Evolutionary conservation across 1,140 invertebrate genomes (phyloP), one percentile per base, ranked within the genome.

Genomic region (Aphaenogaster floridana): DNA sequence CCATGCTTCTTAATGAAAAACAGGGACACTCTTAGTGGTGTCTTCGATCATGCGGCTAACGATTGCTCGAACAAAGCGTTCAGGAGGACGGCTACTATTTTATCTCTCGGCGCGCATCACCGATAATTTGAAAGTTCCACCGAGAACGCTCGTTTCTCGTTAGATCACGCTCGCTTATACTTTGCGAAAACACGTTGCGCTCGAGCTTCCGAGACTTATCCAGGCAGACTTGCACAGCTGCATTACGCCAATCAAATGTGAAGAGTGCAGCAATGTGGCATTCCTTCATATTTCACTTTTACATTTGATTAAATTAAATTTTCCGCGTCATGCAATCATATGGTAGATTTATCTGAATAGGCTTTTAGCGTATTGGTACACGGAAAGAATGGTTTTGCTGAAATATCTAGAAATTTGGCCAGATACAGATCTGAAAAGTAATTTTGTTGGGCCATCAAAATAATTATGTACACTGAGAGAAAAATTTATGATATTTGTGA

Each of bases 301-400:
- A 7, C n/a, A 57, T 57, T 57, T 45, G 39, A 66, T 66, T 39
- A 42, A 66, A 66, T 66, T 39, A 42, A 66, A 66, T 66, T 66
- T 8, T n/a, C 39, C 9, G 7, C 13, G 8, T 39, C 36, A 8
- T 52, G 21, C 2, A 28, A n/a, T 15, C 34, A 15, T 21, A 28
- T 28, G 28, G n/a, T 11, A 21, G 11, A 39, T 21, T 74, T 34
- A 52, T 48, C 45, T 61, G 21, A 45, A 34, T 17, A 63, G 9
- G 66, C 21, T 48, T 69, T 45, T 11, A 15, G 21, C 4, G 9
- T 15, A 15, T 69, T 13, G 11, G 13, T 28, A 28, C 28, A 28
- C 28, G 28, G 28, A 28, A 28, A 28, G 28, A 28, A 28, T 28
- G 28, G 28, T 28, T 28, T 28, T 28, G 28, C 28, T 28, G 28